Conservation (phyloP, 2,113 vertebrate species). For the Phalacrocorax pelagicus region DNA sequence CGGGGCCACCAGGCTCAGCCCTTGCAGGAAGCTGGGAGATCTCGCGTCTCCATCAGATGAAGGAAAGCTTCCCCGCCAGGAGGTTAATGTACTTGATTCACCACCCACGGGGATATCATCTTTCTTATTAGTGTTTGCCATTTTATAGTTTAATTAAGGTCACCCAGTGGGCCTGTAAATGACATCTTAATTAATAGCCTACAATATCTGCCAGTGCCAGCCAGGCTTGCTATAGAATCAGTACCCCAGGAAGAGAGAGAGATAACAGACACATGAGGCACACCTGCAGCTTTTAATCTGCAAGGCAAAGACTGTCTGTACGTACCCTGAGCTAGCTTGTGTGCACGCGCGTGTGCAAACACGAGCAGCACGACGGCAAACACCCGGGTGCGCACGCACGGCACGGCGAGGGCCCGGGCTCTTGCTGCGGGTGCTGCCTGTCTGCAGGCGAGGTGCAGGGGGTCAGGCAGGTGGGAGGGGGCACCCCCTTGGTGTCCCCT, state of each 20-base stretch:
- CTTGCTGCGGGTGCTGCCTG: fast-evolving
- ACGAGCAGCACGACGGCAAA: fast-evolving
- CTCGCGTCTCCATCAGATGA: background rate
- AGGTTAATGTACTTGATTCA: slow-evolving; percentile 31
- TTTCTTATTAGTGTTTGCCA: slow-evolving; percentile 51
- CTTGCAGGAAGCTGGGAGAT: background rate
- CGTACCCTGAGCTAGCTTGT: fast-evolving
- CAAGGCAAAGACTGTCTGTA: fast-evolving
- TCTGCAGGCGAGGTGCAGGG: background rate
- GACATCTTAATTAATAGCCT: slow-evolving; percentile 62
- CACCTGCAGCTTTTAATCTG: background rate
- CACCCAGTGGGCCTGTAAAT: slow-evolving; percentile 55
- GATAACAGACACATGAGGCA: fast-evolving
- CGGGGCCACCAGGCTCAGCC: background rate
- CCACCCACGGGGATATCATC: slow-evolving; percentile 7
- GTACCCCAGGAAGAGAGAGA: background rate
- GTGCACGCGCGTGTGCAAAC: fast-evolving
- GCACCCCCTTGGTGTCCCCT: background rate
- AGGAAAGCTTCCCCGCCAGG: background rate
- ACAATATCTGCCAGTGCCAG: background rate
- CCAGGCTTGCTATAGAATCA: background rate
- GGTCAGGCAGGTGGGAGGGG: background rate
- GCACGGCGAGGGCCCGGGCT: background rate
- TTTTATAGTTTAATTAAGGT: slow-evolving; percentile 61
- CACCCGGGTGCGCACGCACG: fast-evolving